Evolutionary conservation across 1,140 invertebrate species (phyloP).

Genomic region (Melanaphis sacchari): DNA sequence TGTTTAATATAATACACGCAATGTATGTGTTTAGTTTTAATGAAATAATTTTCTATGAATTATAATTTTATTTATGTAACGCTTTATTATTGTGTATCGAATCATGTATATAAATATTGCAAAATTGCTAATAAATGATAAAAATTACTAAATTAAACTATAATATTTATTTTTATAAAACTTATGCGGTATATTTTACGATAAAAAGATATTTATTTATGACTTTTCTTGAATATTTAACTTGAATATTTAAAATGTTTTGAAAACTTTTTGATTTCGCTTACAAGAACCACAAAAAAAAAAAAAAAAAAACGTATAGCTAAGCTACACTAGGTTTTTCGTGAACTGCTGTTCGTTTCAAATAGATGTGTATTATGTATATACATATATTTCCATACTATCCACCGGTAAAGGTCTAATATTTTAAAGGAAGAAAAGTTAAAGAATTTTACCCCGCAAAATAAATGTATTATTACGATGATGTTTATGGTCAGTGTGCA

Average conservation of each 20-base stretch:
- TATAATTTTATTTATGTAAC: not conserved
- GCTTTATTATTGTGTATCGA: not conserved
- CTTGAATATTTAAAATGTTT: constrained; percentile 2
- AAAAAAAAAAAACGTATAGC: not conserved
- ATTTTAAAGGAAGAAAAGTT: not conserved
- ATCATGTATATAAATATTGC: not conserved
- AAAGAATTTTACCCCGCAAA: not conserved
- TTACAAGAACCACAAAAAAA: not conserved
- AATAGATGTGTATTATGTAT: not conserved
- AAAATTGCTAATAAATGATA: not conserved
- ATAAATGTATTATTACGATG: constrained; percentile 18
- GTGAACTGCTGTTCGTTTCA: not conserved
- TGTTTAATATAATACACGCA: not conserved
- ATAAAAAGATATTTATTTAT: not conserved
- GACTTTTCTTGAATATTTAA: not conserved
- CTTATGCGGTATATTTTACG: not conserved
- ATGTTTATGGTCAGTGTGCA: not conserved
- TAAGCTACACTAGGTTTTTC: not conserved
- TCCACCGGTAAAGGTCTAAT: not conserved
- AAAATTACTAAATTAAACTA: not conserved
- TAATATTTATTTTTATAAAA: not conserved
- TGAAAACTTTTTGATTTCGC: constrained; percentile 18
- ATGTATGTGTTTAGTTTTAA: not conserved
- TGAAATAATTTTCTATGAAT: not conserved
- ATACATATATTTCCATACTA: not conserved